Percentiles rank a stretch among this genome's conserved stretches.
These are phyloP conservation scores for Petrolisthes cinctipes DNA, from an alignment of 2,888 invertebrate genomes.

Conservation along the genomic window DNA sequence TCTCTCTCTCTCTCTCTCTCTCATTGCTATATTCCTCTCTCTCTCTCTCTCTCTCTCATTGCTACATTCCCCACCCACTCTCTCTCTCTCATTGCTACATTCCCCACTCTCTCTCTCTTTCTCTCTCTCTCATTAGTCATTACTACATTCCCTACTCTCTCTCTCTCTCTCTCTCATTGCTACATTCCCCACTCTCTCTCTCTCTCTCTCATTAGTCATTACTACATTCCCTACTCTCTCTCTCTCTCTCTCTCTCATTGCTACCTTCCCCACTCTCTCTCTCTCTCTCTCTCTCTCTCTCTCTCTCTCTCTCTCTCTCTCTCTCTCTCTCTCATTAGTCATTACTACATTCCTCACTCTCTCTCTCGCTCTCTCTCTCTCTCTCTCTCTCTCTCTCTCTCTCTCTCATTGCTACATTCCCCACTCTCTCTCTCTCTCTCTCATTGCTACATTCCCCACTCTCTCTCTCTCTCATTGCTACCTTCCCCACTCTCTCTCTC, in stretches of 20 bases:
- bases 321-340: background rate
- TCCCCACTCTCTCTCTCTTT: background rate
- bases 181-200: background rate
- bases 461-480: no score
- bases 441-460: no score
- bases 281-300: background rate
- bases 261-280: slow-evolving; percentile 23
- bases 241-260: background rate
- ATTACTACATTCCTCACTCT: background rate
- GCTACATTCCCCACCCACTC: background rate
- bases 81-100: background rate
- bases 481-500: background rate
- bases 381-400: slow-evolving; percentile 24
- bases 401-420: no score
- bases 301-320: background rate
- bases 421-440: no score
- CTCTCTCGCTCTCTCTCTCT: slow-evolving; percentile 5
- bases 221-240: background rate
- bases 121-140: background rate
- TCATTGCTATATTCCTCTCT: no score
- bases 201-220: background rate
- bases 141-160: background rate
- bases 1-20: no score
- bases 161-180: background rate
- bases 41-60: background rate